Evolutionary conservation across 2,113 vertebrate species (phyloP).

Genomic region (Ancistrus triradiatus): DNA sequence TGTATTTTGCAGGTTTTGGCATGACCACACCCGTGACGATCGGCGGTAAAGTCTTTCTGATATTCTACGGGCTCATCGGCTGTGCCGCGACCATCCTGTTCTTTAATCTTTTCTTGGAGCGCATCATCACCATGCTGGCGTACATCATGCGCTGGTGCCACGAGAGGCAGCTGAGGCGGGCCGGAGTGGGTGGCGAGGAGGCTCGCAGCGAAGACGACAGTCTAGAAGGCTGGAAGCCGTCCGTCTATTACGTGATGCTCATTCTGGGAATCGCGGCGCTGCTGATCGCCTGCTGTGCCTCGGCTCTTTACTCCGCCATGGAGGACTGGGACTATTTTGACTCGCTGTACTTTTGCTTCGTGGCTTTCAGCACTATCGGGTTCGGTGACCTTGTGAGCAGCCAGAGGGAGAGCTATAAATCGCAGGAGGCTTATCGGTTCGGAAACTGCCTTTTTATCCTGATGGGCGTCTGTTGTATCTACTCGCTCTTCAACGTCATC

Average conservation of each 20-base stretch:
- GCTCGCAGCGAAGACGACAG: slow-evolving; percentile 60
- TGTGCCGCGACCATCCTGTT: slow-evolving; percentile 74
- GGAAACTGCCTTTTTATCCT: slow-evolving; percentile 73
- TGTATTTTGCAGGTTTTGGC: slow-evolving; percentile 69
- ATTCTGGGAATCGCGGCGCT: slow-evolving; percentile 69
- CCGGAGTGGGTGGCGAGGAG: slow-evolving; percentile 53
- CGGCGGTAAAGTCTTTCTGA: slow-evolving; percentile 72
- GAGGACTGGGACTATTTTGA: slow-evolving; percentile 76
- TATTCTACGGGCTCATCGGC: slow-evolving; percentile 74
- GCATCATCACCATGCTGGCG: slow-evolving; percentile 75
- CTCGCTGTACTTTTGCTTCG: slow-evolving; percentile 75
- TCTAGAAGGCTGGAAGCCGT: slow-evolving; percentile 73
- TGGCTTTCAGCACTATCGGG: slow-evolving; percentile 77
- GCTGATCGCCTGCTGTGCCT: slow-evolving; percentile 70
- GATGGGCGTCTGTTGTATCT: slow-evolving; percentile 75
- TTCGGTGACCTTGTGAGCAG: slow-evolving; percentile 75
- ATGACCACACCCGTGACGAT: slow-evolving; percentile 75
- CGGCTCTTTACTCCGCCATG: slow-evolving; percentile 68
- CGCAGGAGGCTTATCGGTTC: slow-evolving; percentile 67
- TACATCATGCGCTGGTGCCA: slow-evolving; percentile 75
- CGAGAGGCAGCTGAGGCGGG: slow-evolving; percentile 59
- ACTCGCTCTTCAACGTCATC: slow-evolving; percentile 74
- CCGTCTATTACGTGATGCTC: slow-evolving; percentile 74
- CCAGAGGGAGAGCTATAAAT: slow-evolving; percentile 64
- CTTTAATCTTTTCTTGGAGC: slow-evolving; percentile 76